Base-by-base conservation (phyloP, 2,888 invertebrate species). In the Trissolcus japonicus region DNA sequence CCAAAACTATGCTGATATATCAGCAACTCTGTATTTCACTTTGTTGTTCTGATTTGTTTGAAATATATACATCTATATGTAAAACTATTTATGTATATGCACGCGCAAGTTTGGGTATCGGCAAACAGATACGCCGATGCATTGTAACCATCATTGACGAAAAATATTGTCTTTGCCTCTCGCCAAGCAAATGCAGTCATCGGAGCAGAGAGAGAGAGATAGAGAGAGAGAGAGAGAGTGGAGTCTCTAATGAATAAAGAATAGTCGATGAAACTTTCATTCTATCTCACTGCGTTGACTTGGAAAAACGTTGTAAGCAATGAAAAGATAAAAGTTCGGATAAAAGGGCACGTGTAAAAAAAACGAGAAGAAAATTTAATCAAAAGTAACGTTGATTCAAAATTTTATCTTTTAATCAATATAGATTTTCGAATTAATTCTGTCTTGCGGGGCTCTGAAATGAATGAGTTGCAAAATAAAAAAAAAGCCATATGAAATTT, bases 121-220 rank as follows among this genome's bases (percentile, higher is more conserved):
- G 11, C 35, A 11, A 35, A 35, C 35, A 35, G 35, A 35, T 35
- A 35, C 11, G 25, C 25, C 25, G 25, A 25, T 51, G 21, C 35
- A 19, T 19, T 48, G 54, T 35, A 35, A 35, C 35, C 35, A 11
- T 35, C 35, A 35, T 35, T 60, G 60, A 60, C 21, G 53, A 46
- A 55, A 61, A 69, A 61, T 61, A 69, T 63, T 63, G 57, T 63
- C 71, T 63, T 71, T 71, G 29, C 57, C 50, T 63, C 56, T 40
- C 6, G 7, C 43, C n/a, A 9, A 25, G 25, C 50, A 50, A 17
- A 25, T 56, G 55, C 61, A 17, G 48, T 50, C 56, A 68, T 61
- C 35, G 55, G 40, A 48, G 35, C 48, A 43, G 61, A 61, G 60
- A 69, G 50, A 50, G 61, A 69, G 55, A 61, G 61, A 69, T 40